phyloP scores from a whole-genome alignment of 2,797 vertebrate species.

The Brotula barbata region DNA sequence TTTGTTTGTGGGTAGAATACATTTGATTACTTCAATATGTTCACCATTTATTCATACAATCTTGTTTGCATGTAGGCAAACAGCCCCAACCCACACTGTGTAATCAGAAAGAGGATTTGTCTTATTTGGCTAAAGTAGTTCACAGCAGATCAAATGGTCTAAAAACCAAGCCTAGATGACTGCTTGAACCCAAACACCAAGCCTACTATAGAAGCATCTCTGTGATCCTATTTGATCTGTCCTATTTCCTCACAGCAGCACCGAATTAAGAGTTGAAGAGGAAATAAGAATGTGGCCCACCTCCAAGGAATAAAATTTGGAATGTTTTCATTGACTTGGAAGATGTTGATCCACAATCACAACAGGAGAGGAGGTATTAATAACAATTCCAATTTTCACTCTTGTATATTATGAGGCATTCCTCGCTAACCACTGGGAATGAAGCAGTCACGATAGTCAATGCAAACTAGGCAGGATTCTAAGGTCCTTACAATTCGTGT shows the following conservation, averaged over 20 bases:
- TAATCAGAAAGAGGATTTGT: background rate
- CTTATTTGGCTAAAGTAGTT: background rate
- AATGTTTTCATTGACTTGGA: constrained; percentile 39
- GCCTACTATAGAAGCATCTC: background rate
- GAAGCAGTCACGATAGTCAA: background rate
- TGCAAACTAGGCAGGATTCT: background rate
- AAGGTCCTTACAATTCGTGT: background rate
- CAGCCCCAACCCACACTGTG: background rate
- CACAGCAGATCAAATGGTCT: background rate
- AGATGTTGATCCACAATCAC: constrained; percentile 4
- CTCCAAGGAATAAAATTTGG: constrained; percentile 29
- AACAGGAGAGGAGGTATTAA: background rate
- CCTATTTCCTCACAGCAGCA: background rate
- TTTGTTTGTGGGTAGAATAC: no score
- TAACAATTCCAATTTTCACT: background rate
- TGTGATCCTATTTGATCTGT: background rate
- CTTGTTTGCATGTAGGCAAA: background rate
- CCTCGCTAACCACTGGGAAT: background rate
- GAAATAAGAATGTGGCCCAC: background rate
- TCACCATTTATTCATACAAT: no score
- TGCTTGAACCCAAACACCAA: background rate
- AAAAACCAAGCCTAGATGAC: background rate
- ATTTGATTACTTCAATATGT: no score
- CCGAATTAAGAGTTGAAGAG: background rate
- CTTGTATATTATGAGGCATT: constrained; percentile 2